Percentiles rank a stretch among this genome's conserved stretches.
phyloP scores from a whole-genome alignment of 1,140 invertebrate species.

The Diuraphis noxia region DNA sequence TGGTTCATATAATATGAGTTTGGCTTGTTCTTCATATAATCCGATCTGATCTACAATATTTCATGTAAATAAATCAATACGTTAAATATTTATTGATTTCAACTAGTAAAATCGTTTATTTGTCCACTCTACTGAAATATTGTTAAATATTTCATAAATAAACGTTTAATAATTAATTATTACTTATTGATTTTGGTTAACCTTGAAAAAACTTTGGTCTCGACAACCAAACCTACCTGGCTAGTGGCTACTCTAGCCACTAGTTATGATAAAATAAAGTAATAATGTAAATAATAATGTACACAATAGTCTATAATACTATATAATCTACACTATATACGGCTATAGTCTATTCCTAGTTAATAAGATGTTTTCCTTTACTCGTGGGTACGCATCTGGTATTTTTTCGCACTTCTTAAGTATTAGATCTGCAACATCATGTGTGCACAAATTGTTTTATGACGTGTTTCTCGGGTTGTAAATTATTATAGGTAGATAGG shows the following conservation, averaged over 20 bases:
- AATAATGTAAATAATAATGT: no score
- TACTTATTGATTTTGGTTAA: background rate
- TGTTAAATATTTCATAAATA: no score
- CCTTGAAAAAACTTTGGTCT: background rate
- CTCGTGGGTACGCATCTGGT: background rate
- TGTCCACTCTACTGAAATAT: background rate
- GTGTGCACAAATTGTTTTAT: background rate
- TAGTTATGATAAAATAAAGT: no score
- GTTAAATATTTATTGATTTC: no score
- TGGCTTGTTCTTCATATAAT: background rate
- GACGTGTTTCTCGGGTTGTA: background rate
- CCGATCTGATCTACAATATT: background rate
- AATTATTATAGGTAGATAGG: background rate
- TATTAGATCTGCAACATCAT: background rate
- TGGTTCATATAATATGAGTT: background rate
- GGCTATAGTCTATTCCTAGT: no score
- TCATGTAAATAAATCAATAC: background rate
- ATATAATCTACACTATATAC: no score
- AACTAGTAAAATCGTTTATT: background rate
- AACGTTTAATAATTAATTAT: no score
- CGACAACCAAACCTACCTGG: background rate
- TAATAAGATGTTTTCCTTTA: background rate
- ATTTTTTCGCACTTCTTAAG: background rate
- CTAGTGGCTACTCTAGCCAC: background rate
- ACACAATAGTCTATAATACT: no score